Conservation (phyloP, 2,113 vertebrate species). For the Oxyruncus cristatus region DNA sequence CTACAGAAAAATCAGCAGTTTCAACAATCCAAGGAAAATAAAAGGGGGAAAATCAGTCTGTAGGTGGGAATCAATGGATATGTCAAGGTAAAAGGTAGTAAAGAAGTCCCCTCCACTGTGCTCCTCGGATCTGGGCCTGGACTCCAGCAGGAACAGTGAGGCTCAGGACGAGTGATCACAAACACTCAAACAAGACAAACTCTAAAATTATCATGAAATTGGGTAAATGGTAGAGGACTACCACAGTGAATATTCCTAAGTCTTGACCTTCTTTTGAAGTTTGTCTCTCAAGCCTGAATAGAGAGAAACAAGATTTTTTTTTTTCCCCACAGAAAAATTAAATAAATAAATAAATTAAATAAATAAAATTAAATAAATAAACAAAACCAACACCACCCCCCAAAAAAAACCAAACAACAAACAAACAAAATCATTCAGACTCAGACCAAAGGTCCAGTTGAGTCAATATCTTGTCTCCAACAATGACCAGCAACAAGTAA, state of each 20-base stretch:
- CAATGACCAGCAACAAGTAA: background rate
- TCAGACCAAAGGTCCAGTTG: background rate
- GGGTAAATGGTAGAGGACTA: background rate
- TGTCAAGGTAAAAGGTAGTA: background rate
- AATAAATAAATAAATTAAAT: too few species aligned
- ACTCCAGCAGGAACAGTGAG: background rate
- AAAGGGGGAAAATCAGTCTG: background rate
- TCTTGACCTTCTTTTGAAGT: background rate
- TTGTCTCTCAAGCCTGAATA: background rate
- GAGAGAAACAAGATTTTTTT: background rate
- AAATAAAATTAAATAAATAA: too few species aligned
- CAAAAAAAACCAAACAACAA: background rate
- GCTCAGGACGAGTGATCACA: fast-evolving
- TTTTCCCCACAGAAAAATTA: background rate
- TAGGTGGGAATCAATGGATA: background rate
- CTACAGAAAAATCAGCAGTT: background rate
- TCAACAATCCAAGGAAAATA: background rate
- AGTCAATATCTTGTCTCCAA: background rate
- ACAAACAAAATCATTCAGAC: background rate
- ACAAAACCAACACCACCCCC: background rate
- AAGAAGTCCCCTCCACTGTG: background rate
- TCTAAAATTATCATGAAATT: background rate
- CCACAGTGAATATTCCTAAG: background rate
- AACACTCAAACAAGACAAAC: background rate
- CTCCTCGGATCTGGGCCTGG: background rate